Evolutionary conservation across 2,888 invertebrate genomes (phyloP), one percentile per base, ranked within the genome.

Genomic region (Allophyes oxyacanthae): DNA sequence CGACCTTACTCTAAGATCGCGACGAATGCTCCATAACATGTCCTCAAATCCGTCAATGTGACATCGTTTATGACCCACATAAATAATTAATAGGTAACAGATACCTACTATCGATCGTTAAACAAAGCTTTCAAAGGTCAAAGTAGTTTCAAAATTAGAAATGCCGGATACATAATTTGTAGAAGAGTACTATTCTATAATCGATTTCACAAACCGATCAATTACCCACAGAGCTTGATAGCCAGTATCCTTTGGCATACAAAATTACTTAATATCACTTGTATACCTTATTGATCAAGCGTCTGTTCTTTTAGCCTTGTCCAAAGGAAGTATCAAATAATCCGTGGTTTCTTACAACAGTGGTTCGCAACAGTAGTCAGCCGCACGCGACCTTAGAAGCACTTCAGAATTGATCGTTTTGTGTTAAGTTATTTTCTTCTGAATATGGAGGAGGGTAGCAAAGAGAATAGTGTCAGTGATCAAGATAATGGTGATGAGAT

Each of bases 251-350:
- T 54, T 43, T 66, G 0, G 15, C 42, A 32, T 37, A 25, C 32
- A 30, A 13, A 51, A 45, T 42, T 50, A 52, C 40, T 49, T 62
- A 58, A 49, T 46, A 60, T 49, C 37, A 41, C 32, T 54, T 25
- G n/a, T 32, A 46, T 30, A 38, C 30, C 32, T 37, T 58, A 46
- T 48, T 61, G 54, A 64, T 59, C 51, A 44, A 64, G 38, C 59
- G 40, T 43, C 49, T 55, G 46, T 40, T 60, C 49, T 52, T 41
- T 36, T 63, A 82, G 76, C 90, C 90, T 90, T 83, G 89, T 64
- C 26, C 7, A 78, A 75, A 86, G 92, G 91, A 92, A 90, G 76
- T 77, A 60, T 48, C 65, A 53, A 75, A 70, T 74, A 72, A 74
- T 74, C 64, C 69, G 72, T 75, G 77, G 78, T 86, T 84, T 80